These are phyloP conservation scores for Montipora capricornis DNA, from an alignment of 64 coral and sea anemone genomes.

Conservation along the genomic window DNA sequence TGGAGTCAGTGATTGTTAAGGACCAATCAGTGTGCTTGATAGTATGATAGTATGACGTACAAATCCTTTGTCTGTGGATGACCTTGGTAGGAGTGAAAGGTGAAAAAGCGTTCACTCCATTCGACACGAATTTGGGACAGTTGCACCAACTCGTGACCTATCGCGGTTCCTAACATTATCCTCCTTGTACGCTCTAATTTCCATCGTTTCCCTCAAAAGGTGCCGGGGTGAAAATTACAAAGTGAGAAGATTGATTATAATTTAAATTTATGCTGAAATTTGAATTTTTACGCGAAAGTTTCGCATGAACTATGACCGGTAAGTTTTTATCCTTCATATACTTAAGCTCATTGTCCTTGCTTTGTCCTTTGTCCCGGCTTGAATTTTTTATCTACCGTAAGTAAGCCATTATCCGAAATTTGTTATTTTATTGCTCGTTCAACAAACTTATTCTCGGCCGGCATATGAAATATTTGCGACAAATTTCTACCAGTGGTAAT, in stretches of 20 bases:
- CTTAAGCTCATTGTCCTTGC: too few relatives aligned
- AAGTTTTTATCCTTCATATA: neutral
- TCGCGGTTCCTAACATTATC: neutral
- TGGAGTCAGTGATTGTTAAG: too few relatives aligned
- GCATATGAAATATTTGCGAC: too few relatives aligned
- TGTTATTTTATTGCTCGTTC: too few relatives aligned
- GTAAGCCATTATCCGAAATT: too few relatives aligned
- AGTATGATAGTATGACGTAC: neutral
- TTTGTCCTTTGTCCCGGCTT: too few relatives aligned
- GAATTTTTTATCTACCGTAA: too few relatives aligned
- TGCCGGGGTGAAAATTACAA: neutral
- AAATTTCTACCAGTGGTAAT: too few relatives aligned
- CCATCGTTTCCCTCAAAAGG: neutral
- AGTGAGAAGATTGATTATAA: too few relatives aligned
- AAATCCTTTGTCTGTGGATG: slow-evolving; percentile 16
- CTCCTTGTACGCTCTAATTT: neutral
- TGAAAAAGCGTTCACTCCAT: neutral
- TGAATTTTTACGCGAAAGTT: neutral
- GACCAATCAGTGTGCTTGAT: slow-evolving; percentile 7
- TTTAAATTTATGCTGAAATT: neutral
- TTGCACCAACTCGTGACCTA: neutral
- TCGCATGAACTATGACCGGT: slow-evolving; percentile 47
- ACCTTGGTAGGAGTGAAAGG: slow-evolving; percentile 28
- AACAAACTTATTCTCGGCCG: too few relatives aligned
- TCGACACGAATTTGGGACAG: neutral